Evolutionary conservation across 2,113 vertebrate genomes (phyloP).

Genomic region (Marcusenius ussheri): DNA sequence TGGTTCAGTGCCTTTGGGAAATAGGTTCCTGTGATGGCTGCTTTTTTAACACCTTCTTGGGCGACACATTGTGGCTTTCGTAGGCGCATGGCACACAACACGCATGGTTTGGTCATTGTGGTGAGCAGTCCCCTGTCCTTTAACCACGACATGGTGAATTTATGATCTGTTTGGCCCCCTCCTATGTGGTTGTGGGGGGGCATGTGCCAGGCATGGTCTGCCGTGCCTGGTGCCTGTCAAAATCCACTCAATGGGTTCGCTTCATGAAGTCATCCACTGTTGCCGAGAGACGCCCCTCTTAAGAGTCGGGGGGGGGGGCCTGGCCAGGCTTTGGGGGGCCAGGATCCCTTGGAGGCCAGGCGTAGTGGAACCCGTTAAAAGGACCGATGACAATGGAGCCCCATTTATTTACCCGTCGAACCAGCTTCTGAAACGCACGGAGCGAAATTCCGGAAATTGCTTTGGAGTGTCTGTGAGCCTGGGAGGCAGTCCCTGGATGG

Average conservation of each 20-base stretch:
- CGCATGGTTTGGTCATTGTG: not conserved
- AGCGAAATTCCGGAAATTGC: conserved; percentile 32
- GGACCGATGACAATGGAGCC: conserved; percentile 25
- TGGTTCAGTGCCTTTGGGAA: not conserved
- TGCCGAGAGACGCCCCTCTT: conserved; percentile 18
- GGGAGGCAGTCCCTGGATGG: conserved; percentile 7
- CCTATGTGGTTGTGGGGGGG: not conserved
- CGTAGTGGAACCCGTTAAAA: conserved; percentile 24
- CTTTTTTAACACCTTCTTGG: not conserved
- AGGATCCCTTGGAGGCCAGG: conserved; percentile 21
- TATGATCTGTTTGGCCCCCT: not conserved
- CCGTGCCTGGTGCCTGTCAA: conserved; percentile 13
- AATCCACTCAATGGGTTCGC: conserved; percentile 23
- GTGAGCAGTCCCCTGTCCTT: not conserved
- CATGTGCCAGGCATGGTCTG: not conserved
- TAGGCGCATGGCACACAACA: not conserved
- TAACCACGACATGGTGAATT: not conserved
- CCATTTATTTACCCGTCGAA: conserved; percentile 32
- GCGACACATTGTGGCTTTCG: not conserved
- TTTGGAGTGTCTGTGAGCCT: conserved; percentile 32
- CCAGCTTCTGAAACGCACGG: conserved; percentile 23
- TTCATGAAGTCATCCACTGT: conserved; percentile 46
- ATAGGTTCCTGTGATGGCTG: not conserved
- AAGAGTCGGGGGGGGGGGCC: conserved; percentile 20
- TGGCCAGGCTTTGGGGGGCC: conserved; percentile 11